Evolutionary conservation across 2,797 vertebrate species (phyloP), one percentile per base, ranked within the genome.

Genomic region (Molossus molossus): DNA sequence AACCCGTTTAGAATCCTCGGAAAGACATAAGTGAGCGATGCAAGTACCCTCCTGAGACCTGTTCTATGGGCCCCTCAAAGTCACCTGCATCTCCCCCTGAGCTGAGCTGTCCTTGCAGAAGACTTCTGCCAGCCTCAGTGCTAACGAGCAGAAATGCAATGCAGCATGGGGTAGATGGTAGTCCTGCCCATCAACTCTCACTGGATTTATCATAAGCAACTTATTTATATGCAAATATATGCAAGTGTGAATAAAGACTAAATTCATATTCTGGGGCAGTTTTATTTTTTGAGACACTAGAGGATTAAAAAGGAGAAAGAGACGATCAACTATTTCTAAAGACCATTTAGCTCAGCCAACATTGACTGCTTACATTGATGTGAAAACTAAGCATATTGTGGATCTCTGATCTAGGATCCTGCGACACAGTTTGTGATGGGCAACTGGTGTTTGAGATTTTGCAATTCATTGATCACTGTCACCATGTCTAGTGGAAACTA

Each of bases 371-470:
- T 60, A 77, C n/a, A 80, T 1, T 14, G 11, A 87, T 50, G 27
- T 58, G 27, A 96, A 85, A 95, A 69, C 25, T 33, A 65, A 92
- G 37, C 40, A 58, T 37, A 67, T 1, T 58, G 8, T 33, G 65
- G 40, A n/a, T 64, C 53, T 13, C 53, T 86, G 73, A 93, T 81
- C 82, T 65, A 58, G 55, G 45, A 70, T 93, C 65, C 50, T 70
- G 17, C 29, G 89, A 70, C 73, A 91, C 20, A 86, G 27, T 77
- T 65, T 77, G 40, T 86, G 58, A 73, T n/a, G 2, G n/a, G 76
- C 50, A 93, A 87, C 64, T 79, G 69, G 17, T 75, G 40, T 81
- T 67, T 65, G 27, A 84, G 60, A 92, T 76, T 80, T 72, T 96
- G 12, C 2, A 6, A 73, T n/a, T 67, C 80, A 75, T 60, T 95